These are phyloP conservation scores for Tinamus guttatus DNA, from an alignment of 2,113 vertebrate species.

Conservation along the genomic window DNA sequence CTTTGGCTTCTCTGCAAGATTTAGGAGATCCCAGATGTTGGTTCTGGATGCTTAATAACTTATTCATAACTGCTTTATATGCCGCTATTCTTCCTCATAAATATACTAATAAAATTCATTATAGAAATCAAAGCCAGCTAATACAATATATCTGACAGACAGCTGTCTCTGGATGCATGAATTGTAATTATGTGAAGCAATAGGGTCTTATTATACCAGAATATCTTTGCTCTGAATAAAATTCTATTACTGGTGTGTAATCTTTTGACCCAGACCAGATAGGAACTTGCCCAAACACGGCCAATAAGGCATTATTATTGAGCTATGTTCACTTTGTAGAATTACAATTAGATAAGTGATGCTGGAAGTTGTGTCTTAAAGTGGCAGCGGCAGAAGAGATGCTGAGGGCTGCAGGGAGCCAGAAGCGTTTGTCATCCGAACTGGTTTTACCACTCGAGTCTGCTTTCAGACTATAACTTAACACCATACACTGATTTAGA, in stretches of 20 bases:
- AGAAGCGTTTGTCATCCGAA: not conserved
- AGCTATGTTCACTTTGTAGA: not conserved
- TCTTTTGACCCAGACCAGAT: constrained; percentile 35
- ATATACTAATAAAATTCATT: constrained; percentile 68
- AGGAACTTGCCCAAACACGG: not conserved
- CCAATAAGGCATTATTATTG: not conserved
- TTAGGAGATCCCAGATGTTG: constrained; percentile 8
- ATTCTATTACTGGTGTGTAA: constrained; percentile 39
- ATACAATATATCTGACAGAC: constrained; percentile 55
- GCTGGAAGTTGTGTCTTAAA: constrained; percentile 11
- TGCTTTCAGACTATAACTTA: constrained; percentile 57
- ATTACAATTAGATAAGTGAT: not conserved
- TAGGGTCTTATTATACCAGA: constrained; percentile 38
- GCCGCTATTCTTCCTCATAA: constrained; percentile 49
- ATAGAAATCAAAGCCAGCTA: constrained; percentile 61
- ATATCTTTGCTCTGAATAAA: constrained; percentile 62
- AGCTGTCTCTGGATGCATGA: constrained; percentile 52
- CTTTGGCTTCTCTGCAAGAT: not conserved
- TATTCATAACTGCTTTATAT: constrained; percentile 61
- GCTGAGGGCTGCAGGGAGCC: not conserved
- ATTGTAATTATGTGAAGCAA: constrained; percentile 51
- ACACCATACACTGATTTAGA: constrained; percentile 64
- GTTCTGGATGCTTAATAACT: constrained; percentile 34
- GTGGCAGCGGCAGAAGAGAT: not conserved
- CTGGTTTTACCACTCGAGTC: constrained; percentile 6